Evolutionary conservation across 2,888 invertebrate species (phyloP), one percentile per base, ranked within the genome.

Genomic region (Netelia melanura): DNA sequence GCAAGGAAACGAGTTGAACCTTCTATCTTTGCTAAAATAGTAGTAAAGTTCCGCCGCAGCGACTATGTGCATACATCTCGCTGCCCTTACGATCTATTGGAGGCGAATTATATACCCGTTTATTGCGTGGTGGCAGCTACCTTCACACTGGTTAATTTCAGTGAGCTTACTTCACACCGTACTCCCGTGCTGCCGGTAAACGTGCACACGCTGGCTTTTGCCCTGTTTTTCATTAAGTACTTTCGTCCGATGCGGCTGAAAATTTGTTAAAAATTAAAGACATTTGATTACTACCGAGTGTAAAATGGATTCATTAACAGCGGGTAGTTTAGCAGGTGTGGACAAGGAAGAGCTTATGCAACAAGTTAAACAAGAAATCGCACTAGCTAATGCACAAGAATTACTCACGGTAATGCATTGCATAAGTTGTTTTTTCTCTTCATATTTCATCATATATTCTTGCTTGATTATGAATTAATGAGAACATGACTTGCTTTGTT

Each of bases 301-400:
- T 65, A 83, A 65, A 81, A 96, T 96, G 96, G 96, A 96, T 92
- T 93, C 95, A 2, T 92, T 96, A 88, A 93, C 95, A 79, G 92
- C 94, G 61, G 95, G 95, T 84, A 94, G 94, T 83, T 94, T 97
- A 87, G 95, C 96, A 23, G 96, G 96, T 17, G 94, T 95, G 62
- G 97, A 98, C 92, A 97, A 97, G 92, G 97, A 97, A 89, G 98
- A 98, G 91, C 94, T 99, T 83, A 98, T 99, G 97, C 97, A 98
- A 90, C 97, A 98, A 95, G 97, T 99, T 43, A 98, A 98, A 94
- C 98, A 98, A 94, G 98, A 99, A 95, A 97, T 99, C 83, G 98
- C 98, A 0, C 96, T 99, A 77, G 98, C 98, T 61, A 98, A 98
- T 94, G 98, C 98, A 52, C 98, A 99, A 94, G 98, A 98, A 95